A percentile compares a stretch with the other conserved stretches of the same genome.
Conservation (phyloP, 2,888 invertebrate genomes). For the Elmis aenea region DNA sequence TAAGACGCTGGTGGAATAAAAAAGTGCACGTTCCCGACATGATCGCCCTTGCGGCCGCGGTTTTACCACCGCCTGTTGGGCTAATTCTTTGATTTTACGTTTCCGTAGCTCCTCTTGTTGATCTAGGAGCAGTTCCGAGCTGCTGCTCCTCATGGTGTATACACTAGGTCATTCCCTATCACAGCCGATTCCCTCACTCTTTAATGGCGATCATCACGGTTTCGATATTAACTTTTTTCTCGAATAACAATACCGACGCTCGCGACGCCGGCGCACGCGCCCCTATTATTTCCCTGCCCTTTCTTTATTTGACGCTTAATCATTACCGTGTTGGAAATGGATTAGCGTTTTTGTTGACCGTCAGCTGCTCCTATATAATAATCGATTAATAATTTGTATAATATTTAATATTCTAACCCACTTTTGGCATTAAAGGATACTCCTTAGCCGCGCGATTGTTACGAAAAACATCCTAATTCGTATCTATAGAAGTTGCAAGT, state of each 20-base stretch:
- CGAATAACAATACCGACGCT: background rate
- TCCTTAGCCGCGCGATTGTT: no score
- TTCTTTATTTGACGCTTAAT: background rate
- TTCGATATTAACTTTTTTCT: no score
- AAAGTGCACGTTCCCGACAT: conserved; percentile 63
- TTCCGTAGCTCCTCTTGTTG: conserved; percentile 65
- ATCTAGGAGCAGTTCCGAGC: conserved; percentile 72
- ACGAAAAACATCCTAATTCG: no score
- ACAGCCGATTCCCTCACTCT: background rate
- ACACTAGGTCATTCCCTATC: conserved; percentile 38
- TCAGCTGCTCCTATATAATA: no score
- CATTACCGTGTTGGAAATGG: background rate
- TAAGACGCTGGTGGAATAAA: conserved; percentile 66
- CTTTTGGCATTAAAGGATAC: no score
- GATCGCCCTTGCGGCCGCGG: conserved; percentile 50
- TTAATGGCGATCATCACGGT: background rate
- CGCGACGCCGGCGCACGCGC: background rate
- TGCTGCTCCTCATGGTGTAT: conserved; percentile 63
- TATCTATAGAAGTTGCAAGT: no score
- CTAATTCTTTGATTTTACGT: conserved; percentile 57
- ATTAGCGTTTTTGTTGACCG: no score
- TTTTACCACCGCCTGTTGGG: conserved; percentile 42
- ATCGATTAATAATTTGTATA: no score
- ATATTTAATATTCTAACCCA: no score
- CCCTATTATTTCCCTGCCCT: background rate